Evolutionary conservation across 2,888 invertebrate genomes (phyloP).

Genomic region (Unio delphinus): DNA sequence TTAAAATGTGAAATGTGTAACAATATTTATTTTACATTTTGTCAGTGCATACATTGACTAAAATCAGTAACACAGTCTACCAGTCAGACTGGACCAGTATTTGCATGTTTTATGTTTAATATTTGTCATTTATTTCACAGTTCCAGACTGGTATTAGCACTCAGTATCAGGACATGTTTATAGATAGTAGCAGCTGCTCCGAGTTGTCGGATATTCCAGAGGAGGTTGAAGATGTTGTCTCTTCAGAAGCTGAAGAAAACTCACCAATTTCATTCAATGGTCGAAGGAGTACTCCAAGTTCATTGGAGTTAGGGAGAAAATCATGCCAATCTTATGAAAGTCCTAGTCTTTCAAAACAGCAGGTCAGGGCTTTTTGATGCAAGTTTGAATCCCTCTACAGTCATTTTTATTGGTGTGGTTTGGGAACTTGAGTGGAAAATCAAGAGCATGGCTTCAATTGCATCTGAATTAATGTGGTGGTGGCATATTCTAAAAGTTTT

Average conservation of each 20-base stretch:
- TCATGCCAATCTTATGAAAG: neutral
- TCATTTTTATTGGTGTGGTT: too few relatives aligned
- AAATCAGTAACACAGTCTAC: too few relatives aligned
- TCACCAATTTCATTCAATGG: neutral
- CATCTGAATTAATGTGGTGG: too few relatives aligned
- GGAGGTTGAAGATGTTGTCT: conserved; percentile 69
- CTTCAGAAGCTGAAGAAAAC: conserved; percentile 36
- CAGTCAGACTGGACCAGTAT: neutral
- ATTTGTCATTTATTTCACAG: conserved; percentile 1
- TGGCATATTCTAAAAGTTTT: too few relatives aligned
- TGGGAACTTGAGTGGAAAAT: too few relatives aligned
- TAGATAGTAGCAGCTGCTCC: conserved; percentile 60
- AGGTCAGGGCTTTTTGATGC: neutral
- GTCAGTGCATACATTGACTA: too few relatives aligned
- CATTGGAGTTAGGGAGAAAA: conserved; percentile 2
- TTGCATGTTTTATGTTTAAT: neutral
- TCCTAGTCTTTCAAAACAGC: neutral
- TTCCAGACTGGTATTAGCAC: conserved; percentile 3
- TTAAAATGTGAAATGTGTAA: too few relatives aligned
- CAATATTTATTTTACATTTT: too few relatives aligned
- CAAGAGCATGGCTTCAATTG: too few relatives aligned
- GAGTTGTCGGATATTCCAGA: conserved; percentile 74
- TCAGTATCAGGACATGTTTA: conserved; percentile 34
- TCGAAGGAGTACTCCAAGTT: neutral
- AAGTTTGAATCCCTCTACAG: neutral